Evolutionary conservation across 1,140 invertebrate species (phyloP).

Genomic region (Bacillus rossius): DNA sequence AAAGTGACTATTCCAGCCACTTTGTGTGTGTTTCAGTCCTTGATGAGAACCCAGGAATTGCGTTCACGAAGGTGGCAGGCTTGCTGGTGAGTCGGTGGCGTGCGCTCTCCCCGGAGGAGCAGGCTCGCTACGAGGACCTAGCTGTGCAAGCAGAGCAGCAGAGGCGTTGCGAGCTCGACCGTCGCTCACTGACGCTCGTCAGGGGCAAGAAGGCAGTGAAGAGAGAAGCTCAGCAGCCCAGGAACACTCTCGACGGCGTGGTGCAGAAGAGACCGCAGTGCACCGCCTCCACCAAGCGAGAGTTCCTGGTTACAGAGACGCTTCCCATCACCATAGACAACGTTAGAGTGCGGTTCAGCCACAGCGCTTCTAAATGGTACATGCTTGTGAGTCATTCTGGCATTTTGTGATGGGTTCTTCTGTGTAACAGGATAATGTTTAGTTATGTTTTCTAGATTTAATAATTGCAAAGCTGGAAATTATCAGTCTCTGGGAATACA

Average conservation of each 20-base stretch:
- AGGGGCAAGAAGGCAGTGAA: background rate
- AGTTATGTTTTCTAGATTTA: background rate
- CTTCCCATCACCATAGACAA: no score
- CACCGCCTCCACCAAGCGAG: background rate
- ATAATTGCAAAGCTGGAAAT: background rate
- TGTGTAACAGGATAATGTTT: background rate
- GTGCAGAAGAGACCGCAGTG: background rate
- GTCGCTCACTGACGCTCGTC: background rate
- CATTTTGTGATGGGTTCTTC: no score
- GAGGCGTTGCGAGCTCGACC: slow-evolving; percentile 16
- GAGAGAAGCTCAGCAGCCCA: background rate
- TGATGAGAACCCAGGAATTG: slow-evolving; percentile 36
- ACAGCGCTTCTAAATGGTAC: no score
- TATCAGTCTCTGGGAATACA: no score
- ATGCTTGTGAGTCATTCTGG: no score
- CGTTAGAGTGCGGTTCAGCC: no score
- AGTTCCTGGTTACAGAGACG: no score
- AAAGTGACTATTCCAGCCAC: no score
- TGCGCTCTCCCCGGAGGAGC: slow-evolving; percentile 39
- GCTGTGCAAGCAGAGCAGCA: slow-evolving; percentile 19
- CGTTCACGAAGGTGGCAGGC: slow-evolving; percentile 39
- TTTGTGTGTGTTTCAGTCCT: slow-evolving; percentile 33
- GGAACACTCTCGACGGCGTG: background rate
- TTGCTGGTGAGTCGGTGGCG: slow-evolving; percentile 40
- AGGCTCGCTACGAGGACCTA: slow-evolving; percentile 40